These are phyloP conservation scores for Mormoops blainvillei DNA, from an alignment of 2,113 vertebrate genomes.

Conservation along the genomic window DNA sequence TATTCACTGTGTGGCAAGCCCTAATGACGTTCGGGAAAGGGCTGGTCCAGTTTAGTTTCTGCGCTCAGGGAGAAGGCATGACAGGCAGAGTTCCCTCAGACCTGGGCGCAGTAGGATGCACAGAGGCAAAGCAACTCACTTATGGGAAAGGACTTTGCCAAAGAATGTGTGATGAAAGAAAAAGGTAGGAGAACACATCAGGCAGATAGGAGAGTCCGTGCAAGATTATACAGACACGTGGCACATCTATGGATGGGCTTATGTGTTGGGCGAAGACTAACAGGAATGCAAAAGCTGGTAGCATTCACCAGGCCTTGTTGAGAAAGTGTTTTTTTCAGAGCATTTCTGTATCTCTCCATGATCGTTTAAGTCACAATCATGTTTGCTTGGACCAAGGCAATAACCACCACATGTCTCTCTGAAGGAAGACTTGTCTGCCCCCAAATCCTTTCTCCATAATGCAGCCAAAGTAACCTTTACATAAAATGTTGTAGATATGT, in stretches of 20 bases:
- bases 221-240: fast-evolving
- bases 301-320: neutral
- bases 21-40: neutral
- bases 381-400: neutral
- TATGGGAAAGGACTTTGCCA: neutral
- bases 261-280: neutral
- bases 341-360: neutral
- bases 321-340: neutral
- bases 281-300: neutral
- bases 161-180: neutral
- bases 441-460: neutral
- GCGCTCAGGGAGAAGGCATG: neutral
- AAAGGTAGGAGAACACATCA: neutral
- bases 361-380: neutral
- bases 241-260: neutral
- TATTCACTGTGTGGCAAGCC: neutral
- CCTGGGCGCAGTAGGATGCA: fast-evolving
- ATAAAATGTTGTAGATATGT: neutral
- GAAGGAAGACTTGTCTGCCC: neutral
- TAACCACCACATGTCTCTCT: fast-evolving
- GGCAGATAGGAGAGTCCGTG: neutral
- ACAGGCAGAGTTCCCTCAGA: neutral
- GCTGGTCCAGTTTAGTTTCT: neutral
- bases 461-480: neutral
- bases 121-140: neutral